Evolutionary conservation across 2,113 vertebrate genomes (phyloP).

Genomic region (Bucco capensis): DNA sequence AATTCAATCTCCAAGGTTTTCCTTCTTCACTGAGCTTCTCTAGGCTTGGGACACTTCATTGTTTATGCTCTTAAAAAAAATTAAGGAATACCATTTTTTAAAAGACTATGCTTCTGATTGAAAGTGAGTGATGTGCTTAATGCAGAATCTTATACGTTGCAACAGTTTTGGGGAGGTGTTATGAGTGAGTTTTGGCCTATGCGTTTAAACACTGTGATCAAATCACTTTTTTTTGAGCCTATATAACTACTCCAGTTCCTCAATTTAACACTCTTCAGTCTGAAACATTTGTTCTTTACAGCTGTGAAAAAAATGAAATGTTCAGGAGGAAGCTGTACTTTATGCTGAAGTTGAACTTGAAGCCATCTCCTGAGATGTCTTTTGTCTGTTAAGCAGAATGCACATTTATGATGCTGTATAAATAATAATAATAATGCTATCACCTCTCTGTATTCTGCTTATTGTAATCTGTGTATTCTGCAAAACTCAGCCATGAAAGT

Average conservation of each 20-base stretch:
- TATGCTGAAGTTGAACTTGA: slow-evolving; percentile 23
- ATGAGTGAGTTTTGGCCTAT: not conserved
- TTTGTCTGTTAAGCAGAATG: slow-evolving; percentile 62
- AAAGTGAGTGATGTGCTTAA: not conserved
- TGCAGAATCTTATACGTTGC: not conserved
- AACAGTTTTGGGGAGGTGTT: not conserved
- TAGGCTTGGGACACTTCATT: not conserved
- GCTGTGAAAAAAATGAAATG: not conserved
- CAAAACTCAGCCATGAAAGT: slow-evolving; percentile 45
- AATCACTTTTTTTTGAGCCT: not conserved
- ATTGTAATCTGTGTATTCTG: slow-evolving; percentile 58
- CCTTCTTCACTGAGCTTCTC: not conserved
- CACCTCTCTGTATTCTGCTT: slow-evolving; percentile 37
- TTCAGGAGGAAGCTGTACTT: slow-evolving; percentile 15
- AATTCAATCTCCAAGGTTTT: not conserved
- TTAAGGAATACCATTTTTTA: rapidly evolving
- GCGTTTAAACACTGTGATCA: not conserved
- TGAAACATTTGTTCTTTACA: not conserved
- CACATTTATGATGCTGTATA: slow-evolving; percentile 39
- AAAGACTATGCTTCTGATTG: not conserved
- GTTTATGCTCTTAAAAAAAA: not conserved
- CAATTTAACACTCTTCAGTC: not conserved
- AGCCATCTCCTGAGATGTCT: slow-evolving; percentile 45
- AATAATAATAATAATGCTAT: slow-evolving; percentile 59
- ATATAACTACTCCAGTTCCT: not conserved